Evolutionary conservation across 2,888 invertebrate species (phyloP), one percentile per base, ranked within the genome.

Genomic region (Eretmocerus hayati): DNA sequence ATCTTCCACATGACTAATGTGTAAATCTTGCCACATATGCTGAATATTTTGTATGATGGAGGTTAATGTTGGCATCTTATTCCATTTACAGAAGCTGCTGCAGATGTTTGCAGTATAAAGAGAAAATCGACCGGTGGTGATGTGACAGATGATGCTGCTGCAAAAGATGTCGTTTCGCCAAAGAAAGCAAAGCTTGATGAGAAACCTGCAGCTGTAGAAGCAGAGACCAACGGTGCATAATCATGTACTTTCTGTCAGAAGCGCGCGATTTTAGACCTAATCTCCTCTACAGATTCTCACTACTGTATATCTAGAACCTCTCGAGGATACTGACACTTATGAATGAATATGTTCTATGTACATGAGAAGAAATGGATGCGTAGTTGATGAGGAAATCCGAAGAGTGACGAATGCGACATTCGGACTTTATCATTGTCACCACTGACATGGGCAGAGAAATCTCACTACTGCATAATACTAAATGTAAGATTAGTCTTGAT

Each of bases 111-210:
- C 46, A 77, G 78, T 57, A 77, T 81, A 66, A 84, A 84, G 73
- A 83, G 85, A 77, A 85, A 84, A 79, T 84, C 85, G 46, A 77
- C 76, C 18, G 75, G 78, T 22, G 64, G 51, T 8, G 68, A 69
- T 37, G 58, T 61, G 37, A 59, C 58, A 40, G 67, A 65, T 19
- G 40, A 39, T 18, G 19, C 37, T 5, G n/a, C n/a, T 5, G 18
- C 68, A 22, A 83, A 83, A 55, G 83, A 79, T 58, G 78, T 77
- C 39, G 80, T 81, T 51, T 84, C 84, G 8, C 85, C 85, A 64
- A 85, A 85, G 72, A 85, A 85, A 64, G 79, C 82, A 56, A 85
- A 84, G 74, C 74, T 83, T 46, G 80, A 77, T 13, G 83, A 83
- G 40, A 79, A 79, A 54, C 53, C 64, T n/a, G 42, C 35, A 11